Evolutionary conservation across 2,888 invertebrate species (phyloP).

Genomic region (Sturmia bella): DNA sequence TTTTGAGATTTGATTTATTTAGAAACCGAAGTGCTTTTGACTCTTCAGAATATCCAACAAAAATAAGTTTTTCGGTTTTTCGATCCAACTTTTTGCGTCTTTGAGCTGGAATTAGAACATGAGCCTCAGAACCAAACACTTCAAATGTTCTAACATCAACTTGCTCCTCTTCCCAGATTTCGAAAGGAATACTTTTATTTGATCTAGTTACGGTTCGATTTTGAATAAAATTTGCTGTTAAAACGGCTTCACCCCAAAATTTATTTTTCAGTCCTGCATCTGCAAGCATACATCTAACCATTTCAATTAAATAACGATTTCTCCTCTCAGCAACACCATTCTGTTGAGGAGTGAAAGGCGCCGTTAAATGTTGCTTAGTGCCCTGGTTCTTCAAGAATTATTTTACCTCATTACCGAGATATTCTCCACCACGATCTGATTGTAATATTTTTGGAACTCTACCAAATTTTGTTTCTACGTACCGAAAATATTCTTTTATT

Average conservation of each 20-base stretch:
- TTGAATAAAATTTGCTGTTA: conserved; percentile 76
- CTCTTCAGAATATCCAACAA: conserved; percentile 25
- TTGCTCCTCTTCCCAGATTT: conserved; percentile 69
- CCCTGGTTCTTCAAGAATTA: conserved; percentile 5
- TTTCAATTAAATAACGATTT: conserved; percentile 16
- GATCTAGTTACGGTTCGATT: conserved; percentile 75
- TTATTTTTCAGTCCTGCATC: conserved; percentile 73
- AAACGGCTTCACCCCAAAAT: conserved; percentile 79
- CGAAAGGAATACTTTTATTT: conserved; percentile 75
- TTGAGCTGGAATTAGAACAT: conserved; percentile 12
- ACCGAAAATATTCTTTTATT: conserved; percentile 4
- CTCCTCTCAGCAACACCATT: conserved; percentile 6
- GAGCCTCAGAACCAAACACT: conserved; percentile 31
- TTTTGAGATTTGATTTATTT: background rate
- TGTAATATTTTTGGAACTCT: conserved; percentile 23
- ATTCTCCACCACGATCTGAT: conserved; percentile 26
- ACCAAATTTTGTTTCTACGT: conserved; percentile 19
- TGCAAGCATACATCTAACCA: background rate
- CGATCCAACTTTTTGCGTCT: conserved; percentile 24
- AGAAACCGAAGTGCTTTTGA: conserved; percentile 21
- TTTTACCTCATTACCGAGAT: conserved; percentile 10
- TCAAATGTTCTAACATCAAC: conserved; percentile 36
- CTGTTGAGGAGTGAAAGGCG: conserved; percentile 19
- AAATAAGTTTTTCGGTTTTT: conserved; percentile 41
- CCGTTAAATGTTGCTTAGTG: conserved; percentile 14